A percentile compares a stretch with the other conserved stretches of the same genome.
Evolutionary conservation across 2,113 vertebrate species (phyloP).

Genomic region (Gracilinanus agilis): DNA sequence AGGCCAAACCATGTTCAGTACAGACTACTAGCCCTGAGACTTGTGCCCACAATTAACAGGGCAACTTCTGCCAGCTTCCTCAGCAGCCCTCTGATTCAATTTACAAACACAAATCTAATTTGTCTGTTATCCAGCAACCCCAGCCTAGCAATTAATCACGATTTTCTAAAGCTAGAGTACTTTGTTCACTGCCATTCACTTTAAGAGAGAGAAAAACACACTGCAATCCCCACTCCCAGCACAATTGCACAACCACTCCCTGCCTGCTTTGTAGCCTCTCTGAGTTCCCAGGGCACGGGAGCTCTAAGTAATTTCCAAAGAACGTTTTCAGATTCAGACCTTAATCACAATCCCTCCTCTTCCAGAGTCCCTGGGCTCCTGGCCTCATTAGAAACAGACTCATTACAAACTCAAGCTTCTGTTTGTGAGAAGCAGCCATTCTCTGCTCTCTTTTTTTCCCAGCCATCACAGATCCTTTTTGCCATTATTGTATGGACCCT

Average conservation of each 20-base stretch:
- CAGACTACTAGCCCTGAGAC: background rate
- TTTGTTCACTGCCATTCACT: background rate
- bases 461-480: rapidly evolving
- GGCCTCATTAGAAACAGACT: slow-evolving; percentile 72
- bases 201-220: background rate
- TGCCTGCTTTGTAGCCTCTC: background rate
- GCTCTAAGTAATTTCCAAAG: slow-evolving; percentile 63
- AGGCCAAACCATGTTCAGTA: background rate
- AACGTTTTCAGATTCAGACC: slow-evolving; percentile 47
- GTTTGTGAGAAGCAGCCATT: slow-evolving; percentile 30
- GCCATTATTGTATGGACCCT: rapidly evolving
- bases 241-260: slow-evolving; percentile 2
- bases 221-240: slow-evolving; percentile 43
- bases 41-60: slow-evolving; percentile 23
- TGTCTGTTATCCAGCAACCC: slow-evolving; percentile 59
- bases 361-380: slow-evolving; percentile 61
- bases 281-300: slow-evolving; percentile 38
- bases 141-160: slow-evolving; percentile 59
- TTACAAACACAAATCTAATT: slow-evolving; percentile 59
- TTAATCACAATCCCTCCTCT: slow-evolving; percentile 63
- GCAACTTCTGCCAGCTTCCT: slow-evolving; percentile 5
- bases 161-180: slow-evolving; percentile 22
- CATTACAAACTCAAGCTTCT: slow-evolving; percentile 42
- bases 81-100: slow-evolving; percentile 48
- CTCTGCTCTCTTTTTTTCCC: slow-evolving; percentile 29